Evolutionary conservation across 2,113 vertebrate genomes (phyloP), one percentile per base, ranked within the genome.

Genomic region (Pheucticus melanocephalus): DNA sequence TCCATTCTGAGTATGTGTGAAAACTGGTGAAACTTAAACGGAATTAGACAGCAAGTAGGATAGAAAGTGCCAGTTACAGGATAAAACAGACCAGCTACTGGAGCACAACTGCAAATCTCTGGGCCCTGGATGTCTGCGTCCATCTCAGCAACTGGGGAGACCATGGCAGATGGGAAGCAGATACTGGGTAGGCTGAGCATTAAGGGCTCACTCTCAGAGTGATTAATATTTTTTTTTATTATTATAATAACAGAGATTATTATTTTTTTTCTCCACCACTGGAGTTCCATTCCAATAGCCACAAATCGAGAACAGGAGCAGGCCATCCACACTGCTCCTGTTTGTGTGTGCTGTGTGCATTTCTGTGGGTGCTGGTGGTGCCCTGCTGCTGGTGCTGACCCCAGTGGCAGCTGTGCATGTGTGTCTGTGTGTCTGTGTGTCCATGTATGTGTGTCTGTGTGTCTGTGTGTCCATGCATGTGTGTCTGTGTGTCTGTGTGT

Each of bases 331-430:
- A 6, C 6, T 33, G 15, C 15, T 59, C 2, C 17, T 13, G 4
- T 39, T 50, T 64, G 18, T 54, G 65, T n/a, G 31, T 28, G 42
- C 68, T 50, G 12, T n/a, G 23, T 37, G 23, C 11, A 14, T 42
- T 75, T 79, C 18, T 66, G 47, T 6, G 56, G 7, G 19, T 57
- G 19, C 31, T 53, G 73, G n/a, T 6, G 11, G 3, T 33, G 18
- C 3, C 9, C 14, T n/a, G 24, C 12, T 56, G 5, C 11, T 35
- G 40, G 10, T 35, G 54, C 19, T n/a, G 42, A 54, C 45, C 12
- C 0, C 0, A 3, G 27, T 10, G 42, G 61, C 19, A 71, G 19
- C 42, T 53, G 35, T 37, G 28, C 22, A 7, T 10, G 2, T 24
- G 24, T 33, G 30, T 30, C 11, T 35, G 18, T 30, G 37, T 39